Conservation (phyloP, 1,140 invertebrate species). For the Venustaconcha ellipsiformis region DNA sequence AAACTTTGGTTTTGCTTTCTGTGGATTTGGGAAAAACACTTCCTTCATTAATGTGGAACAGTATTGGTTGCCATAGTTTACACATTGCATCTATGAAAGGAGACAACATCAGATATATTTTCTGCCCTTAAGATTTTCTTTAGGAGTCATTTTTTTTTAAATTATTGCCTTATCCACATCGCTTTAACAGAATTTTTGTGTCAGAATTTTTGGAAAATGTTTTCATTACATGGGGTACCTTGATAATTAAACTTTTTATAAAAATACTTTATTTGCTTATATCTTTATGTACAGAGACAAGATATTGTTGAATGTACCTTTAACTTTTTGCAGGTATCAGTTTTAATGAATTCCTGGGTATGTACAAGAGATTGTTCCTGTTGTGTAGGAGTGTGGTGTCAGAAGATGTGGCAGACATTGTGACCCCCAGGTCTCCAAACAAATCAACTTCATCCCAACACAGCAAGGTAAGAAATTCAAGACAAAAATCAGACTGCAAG, state of each 20-base stretch:
- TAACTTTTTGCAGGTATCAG: constrained; percentile 59
- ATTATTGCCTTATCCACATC: background rate
- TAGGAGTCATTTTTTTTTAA: background rate
- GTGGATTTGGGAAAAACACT: no score
- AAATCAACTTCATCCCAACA: constrained; percentile 16
- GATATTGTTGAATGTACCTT: background rate
- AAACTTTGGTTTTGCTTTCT: no score
- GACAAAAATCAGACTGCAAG: background rate
- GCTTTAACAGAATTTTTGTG: background rate
- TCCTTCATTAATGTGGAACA: no score
- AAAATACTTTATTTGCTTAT: background rate
- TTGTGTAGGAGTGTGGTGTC: constrained; percentile 62
- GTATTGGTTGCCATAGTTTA: no score
- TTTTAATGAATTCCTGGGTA: constrained; percentile 65
- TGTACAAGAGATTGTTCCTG: constrained; percentile 67
- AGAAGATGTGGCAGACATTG: constrained; percentile 54
- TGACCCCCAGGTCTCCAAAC: constrained; percentile 37
- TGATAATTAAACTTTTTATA: background rate
- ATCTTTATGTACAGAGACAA: background rate
- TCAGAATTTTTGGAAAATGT: background rate
- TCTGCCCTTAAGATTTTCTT: background rate
- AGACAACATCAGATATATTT: background rate
- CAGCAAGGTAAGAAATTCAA: constrained; percentile 23
- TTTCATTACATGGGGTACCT: background rate
- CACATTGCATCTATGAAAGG: no score